Base-by-base conservation (phyloP, 2,888 invertebrate genomes). In the Euplagia quadripunctaria region DNA sequence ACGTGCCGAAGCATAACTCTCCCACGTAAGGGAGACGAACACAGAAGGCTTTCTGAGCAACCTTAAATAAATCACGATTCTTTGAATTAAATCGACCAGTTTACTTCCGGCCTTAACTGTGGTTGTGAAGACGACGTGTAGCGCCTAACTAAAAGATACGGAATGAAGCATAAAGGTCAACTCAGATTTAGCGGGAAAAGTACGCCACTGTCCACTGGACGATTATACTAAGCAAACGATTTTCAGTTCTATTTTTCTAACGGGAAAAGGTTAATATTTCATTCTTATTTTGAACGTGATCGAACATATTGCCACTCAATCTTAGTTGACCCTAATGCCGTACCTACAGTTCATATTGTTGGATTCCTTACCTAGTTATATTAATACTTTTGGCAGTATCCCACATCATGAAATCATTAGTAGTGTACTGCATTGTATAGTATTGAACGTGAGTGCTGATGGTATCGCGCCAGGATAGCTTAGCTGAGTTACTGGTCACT, bases 401-500 rank as follows among this genome's bases (percentile, higher is more conserved):
- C 96, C 96, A 96, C 82, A 92, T 85, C 79, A 90, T 87, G 72
- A 92, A 92, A 61, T 94, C 93, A 1, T 92, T 91, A 1, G 89
- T 88, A 0, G 93, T 89, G 64, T 95, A 96, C 77, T 96, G 96
- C 71, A 96, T 81, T 2, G 91, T 92, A 79, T 96, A 96, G 78
- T 93, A 94, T 67, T 95, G 93, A 0, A 94, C 94, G 64, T 95
- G 95, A 0, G 93, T 80, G 20, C 91, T 91, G 65, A 93, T 88
- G 0, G 93, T 92, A 64, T 95, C 94, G 0, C 94, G 81, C 96
- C 96, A 96, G 0, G 95, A 95, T 0, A 96, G 76, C 65, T 94
- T 94, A 0, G 89, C 94, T 7, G 91, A 89, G 31, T 89, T 91
- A 52, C 96, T 95, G 31, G 90, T 89, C 0, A 95, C 93, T 0